Percentiles rank a stretch among this genome's conserved stretches.
phyloP scores from a whole-genome alignment of 2,797 vertebrate species.

The Gadopsis bispinosus region DNA sequence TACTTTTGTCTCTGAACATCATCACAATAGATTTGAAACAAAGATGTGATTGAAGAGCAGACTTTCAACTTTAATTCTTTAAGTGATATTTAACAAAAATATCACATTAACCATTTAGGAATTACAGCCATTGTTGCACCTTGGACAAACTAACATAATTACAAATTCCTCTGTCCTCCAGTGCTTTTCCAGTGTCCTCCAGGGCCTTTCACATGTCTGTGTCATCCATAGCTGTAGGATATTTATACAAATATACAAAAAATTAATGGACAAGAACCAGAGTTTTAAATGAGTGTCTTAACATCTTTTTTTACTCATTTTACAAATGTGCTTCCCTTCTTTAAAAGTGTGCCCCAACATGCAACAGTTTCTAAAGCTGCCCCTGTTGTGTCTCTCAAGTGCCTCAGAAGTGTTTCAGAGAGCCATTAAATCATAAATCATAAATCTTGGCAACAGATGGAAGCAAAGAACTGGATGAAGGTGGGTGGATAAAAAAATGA shows the following conservation, averaged over 20 bases:
- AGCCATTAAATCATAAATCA: constrained; percentile 24
- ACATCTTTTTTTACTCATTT: not conserved
- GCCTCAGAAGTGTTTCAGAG: not conserved
- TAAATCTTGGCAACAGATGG: constrained; percentile 18
- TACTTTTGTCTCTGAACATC: too few species aligned
- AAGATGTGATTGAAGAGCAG: too few species aligned
- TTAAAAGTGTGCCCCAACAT: not conserved
- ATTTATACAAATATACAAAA: not conserved
- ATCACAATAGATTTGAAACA: too few species aligned
- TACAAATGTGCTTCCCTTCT: not conserved
- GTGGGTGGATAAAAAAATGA: constrained; percentile 5
- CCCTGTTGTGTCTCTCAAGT: not conserved
- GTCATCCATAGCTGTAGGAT: not conserved
- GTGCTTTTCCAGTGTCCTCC: too few species aligned
- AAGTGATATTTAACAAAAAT: too few species aligned
- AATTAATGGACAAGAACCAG: not conserved
- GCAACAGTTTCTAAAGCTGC: not conserved
- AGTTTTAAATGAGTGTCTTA: not conserved
- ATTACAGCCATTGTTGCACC: too few species aligned
- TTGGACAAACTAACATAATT: too few species aligned
- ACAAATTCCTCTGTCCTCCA: too few species aligned
- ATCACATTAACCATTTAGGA: too few species aligned
- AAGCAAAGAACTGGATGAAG: constrained; percentile 8
- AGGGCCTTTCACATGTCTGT: too few species aligned
- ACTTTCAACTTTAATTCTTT: too few species aligned